These are phyloP conservation scores for Laothoe populi DNA, from an alignment of 2,888 invertebrate genomes.

Conservation along the genomic window DNA sequence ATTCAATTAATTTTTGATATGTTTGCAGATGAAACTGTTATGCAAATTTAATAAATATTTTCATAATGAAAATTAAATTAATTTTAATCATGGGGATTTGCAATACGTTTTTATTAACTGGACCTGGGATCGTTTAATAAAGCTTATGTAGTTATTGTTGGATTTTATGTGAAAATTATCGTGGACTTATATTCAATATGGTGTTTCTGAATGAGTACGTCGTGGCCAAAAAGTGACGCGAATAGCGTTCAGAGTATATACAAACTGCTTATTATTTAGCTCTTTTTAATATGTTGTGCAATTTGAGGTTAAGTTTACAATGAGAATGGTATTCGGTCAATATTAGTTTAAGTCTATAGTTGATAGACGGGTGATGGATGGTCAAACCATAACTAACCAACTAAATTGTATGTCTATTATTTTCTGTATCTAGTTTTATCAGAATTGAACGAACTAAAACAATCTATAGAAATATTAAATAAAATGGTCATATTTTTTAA, in stretches of 20 bases:
- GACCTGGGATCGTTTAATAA: conserved; percentile 11
- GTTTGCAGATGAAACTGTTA: conserved; percentile 26
- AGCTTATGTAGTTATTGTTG: conserved; percentile 20
- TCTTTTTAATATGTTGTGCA: too few relatives aligned
- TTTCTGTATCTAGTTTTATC: too few relatives aligned
- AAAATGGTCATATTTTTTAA: too few relatives aligned
- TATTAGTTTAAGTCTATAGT: too few relatives aligned
- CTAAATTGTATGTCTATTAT: too few relatives aligned
- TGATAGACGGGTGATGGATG: too few relatives aligned
- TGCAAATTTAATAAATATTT: conserved; percentile 24
- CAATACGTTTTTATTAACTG: conserved; percentile 22
- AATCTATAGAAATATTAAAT: too few relatives aligned
- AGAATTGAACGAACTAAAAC: too few relatives aligned
- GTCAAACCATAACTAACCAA: too few relatives aligned
- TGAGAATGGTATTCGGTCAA: too few relatives aligned
- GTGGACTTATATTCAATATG: conserved; percentile 5
- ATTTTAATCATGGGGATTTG: conserved; percentile 22
- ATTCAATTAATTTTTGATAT: conserved; percentile 27
- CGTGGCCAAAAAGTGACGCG: not conserved
- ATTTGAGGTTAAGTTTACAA: too few relatives aligned
- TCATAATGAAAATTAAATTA: conserved; percentile 23
- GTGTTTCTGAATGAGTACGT: not conserved
- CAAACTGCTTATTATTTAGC: not conserved
- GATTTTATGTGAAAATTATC: conserved; percentile 24
- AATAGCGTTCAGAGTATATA: not conserved